These are phyloP conservation scores for Eupithecia inturbata DNA, from an alignment of 2,888 invertebrate species.

Conservation along the genomic window DNA sequence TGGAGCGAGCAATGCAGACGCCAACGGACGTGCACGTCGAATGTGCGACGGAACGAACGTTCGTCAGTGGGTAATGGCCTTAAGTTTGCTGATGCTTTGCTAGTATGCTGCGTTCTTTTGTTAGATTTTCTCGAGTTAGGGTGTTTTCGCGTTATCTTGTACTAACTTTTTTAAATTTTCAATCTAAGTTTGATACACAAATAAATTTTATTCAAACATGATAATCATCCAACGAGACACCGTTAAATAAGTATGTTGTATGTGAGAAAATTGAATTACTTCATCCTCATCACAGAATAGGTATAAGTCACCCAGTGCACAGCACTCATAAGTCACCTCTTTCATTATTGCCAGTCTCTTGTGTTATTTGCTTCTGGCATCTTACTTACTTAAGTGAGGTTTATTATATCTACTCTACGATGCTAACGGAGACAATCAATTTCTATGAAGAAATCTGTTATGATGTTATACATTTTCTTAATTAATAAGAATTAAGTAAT, in stretches of 20 bases:
- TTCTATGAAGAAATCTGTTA: background rate
- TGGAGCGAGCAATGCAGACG: constrained; percentile 68
- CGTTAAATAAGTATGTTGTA: no score
- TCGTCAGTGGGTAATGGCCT: constrained; percentile 39
- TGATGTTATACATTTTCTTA: background rate
- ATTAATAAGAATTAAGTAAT: no score
- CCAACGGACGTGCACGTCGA: constrained; percentile 52
- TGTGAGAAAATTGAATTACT: no score
- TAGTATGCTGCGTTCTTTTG: constrained; percentile 20
- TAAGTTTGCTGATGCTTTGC: constrained; percentile 37
- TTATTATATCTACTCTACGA: background rate
- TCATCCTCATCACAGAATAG: no score
- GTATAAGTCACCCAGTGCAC: no score
- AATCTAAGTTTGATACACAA: background rate
- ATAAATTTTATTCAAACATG: no score
- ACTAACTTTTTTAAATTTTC: background rate
- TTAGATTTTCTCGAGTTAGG: constrained; percentile 7
- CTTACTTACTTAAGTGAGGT: background rate
- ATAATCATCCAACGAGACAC: no score
- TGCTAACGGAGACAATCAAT: background rate
- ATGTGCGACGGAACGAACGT: constrained; percentile 39
- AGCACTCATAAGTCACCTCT: background rate
- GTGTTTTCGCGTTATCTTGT: constrained; percentile 7
- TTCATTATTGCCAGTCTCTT: background rate
- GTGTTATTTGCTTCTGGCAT: no score